Conservation (phyloP, 2,888 invertebrate species). For the Bimastos eiseni region DNA sequence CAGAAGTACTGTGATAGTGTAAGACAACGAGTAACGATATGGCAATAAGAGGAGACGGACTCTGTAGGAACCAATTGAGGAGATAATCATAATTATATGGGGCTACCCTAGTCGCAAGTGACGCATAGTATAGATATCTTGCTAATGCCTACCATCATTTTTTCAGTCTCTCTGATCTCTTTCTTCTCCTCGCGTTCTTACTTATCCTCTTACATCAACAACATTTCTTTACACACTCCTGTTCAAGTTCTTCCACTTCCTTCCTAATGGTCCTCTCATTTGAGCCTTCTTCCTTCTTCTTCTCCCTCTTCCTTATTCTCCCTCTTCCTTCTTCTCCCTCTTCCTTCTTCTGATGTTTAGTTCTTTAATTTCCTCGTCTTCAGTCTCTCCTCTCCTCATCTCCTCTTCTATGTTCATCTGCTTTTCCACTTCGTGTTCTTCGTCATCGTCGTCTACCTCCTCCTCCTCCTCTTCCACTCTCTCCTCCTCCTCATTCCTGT, state of each 20-base stretch:
- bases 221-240: not conserved
- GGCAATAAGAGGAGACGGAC: slow-evolving; percentile 6
- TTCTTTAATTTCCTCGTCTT: not conserved
- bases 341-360: not conserved
- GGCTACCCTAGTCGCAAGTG: not conserved
- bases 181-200: not conserved
- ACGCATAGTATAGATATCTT: not conserved
- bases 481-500: not conserved
- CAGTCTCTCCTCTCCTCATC: not conserved
- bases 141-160: too few relatives aligned
- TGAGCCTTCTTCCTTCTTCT: not conserved
- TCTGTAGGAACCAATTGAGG: not conserved
- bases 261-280: not conserved
- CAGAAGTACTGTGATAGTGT: slow-evolving; percentile 24
- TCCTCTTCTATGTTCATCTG: not conserved
- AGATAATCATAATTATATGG: not conserved
- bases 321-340: not conserved
- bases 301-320: not conserved
- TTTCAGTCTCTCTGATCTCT: too few relatives aligned
- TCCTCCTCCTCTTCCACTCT: not conserved
- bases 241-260: not conserved
- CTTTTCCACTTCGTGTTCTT: not conserved
- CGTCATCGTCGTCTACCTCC: not conserved
- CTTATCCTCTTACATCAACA: not conserved
- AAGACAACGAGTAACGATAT: not conserved